Evolutionary conservation across 2,113 vertebrate species (phyloP).

Genomic region (Diglossa brunneiventris): DNA sequence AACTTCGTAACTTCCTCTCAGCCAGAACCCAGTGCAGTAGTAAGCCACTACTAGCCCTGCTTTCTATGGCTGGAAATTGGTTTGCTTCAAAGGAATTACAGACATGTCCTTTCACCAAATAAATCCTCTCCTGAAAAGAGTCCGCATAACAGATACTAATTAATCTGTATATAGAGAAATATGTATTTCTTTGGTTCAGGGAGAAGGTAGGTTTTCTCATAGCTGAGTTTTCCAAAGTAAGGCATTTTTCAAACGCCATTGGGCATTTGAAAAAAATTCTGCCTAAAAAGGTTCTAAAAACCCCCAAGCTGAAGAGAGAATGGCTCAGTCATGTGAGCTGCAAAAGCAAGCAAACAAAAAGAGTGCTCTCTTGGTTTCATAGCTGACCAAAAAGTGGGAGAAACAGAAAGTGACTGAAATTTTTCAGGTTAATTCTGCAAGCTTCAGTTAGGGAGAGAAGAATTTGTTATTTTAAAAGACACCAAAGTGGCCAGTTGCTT

Average conservation of each 20-base stretch:
- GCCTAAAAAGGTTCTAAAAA: not conserved
- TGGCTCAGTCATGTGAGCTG: not conserved
- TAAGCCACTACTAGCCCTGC: not conserved
- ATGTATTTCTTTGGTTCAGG: not conserved
- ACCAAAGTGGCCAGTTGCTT: not conserved
- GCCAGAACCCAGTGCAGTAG: not conserved
- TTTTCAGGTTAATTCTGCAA: not conserved
- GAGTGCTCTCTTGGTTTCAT: not conserved
- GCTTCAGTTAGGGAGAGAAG: not conserved
- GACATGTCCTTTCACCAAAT: not conserved
- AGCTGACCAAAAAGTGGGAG: not conserved
- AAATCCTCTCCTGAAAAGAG: not conserved
- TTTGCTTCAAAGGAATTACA: not conserved
- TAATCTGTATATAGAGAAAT: not conserved
- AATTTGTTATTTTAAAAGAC: not conserved
- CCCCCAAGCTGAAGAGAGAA: not conserved
- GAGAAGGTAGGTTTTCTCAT: not conserved
- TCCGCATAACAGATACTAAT: not conserved
- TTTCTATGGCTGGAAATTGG: not conserved
- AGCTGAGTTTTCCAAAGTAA: not conserved
- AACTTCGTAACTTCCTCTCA: not conserved
- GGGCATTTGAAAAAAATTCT: not conserved
- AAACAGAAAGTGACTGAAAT: not conserved
- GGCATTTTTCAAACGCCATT: not conserved
- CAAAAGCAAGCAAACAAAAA: not conserved